phyloP scores from a whole-genome alignment of 2,888 invertebrate genomes.

The Helleia helle region DNA sequence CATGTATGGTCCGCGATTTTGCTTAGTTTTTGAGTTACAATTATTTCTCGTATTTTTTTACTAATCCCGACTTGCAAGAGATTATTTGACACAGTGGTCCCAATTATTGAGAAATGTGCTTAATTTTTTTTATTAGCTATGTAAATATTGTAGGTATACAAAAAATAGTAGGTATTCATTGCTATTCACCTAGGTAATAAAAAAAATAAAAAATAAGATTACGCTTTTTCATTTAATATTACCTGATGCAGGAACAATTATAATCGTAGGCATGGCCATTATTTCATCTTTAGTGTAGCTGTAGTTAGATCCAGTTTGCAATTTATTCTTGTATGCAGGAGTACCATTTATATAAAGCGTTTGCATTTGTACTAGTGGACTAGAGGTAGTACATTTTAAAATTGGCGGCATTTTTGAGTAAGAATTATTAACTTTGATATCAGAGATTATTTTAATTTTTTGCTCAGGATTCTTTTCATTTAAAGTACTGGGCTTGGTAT shows the following conservation, averaged over 20 bases:
- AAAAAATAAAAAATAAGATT: too few species aligned
- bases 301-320: conserved; percentile 21
- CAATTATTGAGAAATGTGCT: too few species aligned
- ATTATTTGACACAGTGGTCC: too few species aligned
- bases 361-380: conserved; percentile 45
- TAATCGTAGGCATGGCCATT: conserved; percentile 71
- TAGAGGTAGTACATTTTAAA: conserved; percentile 39
- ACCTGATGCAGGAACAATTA: conserved; percentile 55
- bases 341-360: conserved; percentile 55
- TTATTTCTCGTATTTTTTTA: too few species aligned
- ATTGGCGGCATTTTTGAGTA: conserved; percentile 28
- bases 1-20: too few species aligned
- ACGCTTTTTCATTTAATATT: too few species aligned
- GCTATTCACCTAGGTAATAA: too few species aligned
- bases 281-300: conserved; percentile 58
- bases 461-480: conserved; percentile 31
- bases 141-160: too few species aligned
- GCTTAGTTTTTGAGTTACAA: too few species aligned
- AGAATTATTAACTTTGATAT: conserved; percentile 46
- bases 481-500: conserved; percentile 14
- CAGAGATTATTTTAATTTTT: conserved; percentile 56
- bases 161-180: too few species aligned
- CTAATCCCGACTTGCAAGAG: too few species aligned
- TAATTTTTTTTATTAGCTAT: too few species aligned
- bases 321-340: conserved; percentile 41